Conservation (phyloP, 2,113 vertebrate species). For the Psittacula cyanocephala region DNA sequence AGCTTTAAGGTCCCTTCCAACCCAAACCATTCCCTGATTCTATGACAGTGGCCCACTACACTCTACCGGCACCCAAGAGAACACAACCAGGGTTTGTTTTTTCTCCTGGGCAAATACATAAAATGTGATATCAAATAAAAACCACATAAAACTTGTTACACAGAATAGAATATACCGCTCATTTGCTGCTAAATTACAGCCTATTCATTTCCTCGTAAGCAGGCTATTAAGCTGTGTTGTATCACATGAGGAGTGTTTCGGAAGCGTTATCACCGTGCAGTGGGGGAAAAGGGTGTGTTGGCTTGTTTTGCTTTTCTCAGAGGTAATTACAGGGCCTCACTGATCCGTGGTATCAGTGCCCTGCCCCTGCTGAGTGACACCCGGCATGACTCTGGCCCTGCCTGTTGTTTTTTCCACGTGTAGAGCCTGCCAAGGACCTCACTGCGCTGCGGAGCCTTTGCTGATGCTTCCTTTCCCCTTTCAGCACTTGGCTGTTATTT, state of each 20-base stretch:
- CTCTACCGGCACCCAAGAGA: neutral
- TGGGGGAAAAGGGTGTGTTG: constrained; percentile 6
- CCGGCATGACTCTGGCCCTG: neutral
- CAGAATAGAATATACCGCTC: constrained; percentile 11
- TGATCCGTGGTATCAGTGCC: neutral
- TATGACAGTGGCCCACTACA: neutral
- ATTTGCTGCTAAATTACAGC: constrained; percentile 43
- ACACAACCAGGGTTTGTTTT: neutral
- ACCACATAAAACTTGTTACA: constrained; percentile 36
- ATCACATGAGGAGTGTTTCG: constrained; percentile 11
- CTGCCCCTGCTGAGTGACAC: constrained; percentile 20
- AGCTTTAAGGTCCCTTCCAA: neutral
- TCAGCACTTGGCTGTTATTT: neutral
- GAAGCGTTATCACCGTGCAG: neutral
- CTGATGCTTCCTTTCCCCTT: constrained; percentile 26
- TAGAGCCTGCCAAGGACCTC: constrained; percentile 34
- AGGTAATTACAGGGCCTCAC: constrained; percentile 44
- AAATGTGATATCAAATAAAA: constrained; percentile 42
- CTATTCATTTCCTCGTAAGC: constrained; percentile 42
- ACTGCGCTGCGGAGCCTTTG: neutral
- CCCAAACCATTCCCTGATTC: neutral
- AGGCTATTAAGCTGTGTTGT: constrained; percentile 19
- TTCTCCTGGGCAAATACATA: constrained; percentile 38
- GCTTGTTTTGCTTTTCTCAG: neutral
- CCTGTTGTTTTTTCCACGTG: constrained; percentile 56